phyloP scores from a whole-genome alignment of 2,113 vertebrate species.

The Bos indicus region DNA sequence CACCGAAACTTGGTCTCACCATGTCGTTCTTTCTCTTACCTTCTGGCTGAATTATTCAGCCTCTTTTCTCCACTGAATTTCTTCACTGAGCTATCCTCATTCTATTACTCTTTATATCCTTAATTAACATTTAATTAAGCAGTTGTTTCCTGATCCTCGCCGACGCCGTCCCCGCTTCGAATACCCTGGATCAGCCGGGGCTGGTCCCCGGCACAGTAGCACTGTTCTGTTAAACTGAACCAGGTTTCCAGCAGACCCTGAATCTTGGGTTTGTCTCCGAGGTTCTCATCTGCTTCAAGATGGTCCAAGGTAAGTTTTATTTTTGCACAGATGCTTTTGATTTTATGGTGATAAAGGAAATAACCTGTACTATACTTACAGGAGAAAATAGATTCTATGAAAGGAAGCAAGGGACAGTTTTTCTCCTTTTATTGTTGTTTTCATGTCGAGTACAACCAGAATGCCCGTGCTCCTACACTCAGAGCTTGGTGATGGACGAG shows the following conservation, averaged over 20 bases:
- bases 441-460: background rate
- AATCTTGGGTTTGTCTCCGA: background rate
- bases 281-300: background rate
- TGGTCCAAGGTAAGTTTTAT: background rate
- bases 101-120: too few species aligned
- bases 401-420: background rate
- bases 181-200: too few species aligned
- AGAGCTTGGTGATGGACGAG: background rate
- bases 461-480: background rate
- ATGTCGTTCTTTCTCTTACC: too few species aligned
- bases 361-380: background rate
- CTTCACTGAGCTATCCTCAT: too few species aligned
- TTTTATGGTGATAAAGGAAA: conserved; percentile 11
- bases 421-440: background rate
- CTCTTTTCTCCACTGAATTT: too few species aligned
- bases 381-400: background rate
- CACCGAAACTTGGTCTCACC: too few species aligned
- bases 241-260: background rate
- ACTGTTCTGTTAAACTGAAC: background rate
- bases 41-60: too few species aligned
- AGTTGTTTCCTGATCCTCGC: too few species aligned
- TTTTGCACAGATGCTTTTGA: background rate
- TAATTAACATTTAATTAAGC: too few species aligned
- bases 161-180: too few species aligned
- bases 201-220: background rate